Conservation (phyloP, 2,113 vertebrate genomes). For the Aleadryas rufinucha region DNA sequence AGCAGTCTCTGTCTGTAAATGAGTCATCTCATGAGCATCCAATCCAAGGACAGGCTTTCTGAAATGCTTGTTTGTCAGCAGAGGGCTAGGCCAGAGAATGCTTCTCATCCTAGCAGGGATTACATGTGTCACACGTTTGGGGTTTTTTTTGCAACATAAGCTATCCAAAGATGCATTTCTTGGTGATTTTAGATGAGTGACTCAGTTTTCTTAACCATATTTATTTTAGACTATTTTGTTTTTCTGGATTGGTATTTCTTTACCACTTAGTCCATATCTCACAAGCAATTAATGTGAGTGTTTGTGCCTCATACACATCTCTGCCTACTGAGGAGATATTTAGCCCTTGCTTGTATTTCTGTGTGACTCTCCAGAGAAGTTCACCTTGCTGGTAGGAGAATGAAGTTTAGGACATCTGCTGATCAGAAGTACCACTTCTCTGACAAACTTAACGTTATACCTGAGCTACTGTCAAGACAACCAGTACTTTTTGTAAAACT, state of each 20-base stretch:
- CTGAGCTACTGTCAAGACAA: background rate
- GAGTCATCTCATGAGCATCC: conserved; percentile 72
- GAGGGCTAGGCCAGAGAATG: background rate
- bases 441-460: background rate
- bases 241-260: background rate
- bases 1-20: conserved; percentile 71
- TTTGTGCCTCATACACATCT: background rate
- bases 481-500: background rate
- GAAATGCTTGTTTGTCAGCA: conserved; percentile 67
- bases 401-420: background rate
- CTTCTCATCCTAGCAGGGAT: background rate
- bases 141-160: background rate
- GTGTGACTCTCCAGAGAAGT: background rate
- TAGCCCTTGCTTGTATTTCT: background rate
- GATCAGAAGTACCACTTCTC: background rate
- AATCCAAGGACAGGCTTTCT: conserved; percentile 76
- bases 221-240: background rate
- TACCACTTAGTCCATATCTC: background rate
- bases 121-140: fast-evolving
- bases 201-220: background rate
- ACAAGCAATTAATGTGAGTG: background rate
- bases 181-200: background rate
- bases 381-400: background rate
- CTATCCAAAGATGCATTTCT: background rate
- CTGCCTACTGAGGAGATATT: background rate